Evolutionary conservation across 1,140 invertebrate genomes (phyloP).

Genomic region (Caenorhabditis brenneri): DNA sequence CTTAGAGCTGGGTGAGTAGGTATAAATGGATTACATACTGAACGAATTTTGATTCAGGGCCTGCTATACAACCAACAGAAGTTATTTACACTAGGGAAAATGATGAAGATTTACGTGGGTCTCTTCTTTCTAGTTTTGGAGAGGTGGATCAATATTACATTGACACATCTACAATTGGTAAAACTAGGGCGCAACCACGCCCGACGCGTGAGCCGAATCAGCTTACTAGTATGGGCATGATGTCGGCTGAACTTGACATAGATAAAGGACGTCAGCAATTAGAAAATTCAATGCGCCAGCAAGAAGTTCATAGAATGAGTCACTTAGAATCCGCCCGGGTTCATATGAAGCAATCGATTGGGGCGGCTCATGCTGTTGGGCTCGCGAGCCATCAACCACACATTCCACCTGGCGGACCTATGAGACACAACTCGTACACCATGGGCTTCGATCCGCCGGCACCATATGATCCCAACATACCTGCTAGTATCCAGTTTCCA

Average conservation of each 20-base stretch:
- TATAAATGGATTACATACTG: neutral
- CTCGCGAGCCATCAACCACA: constrained; percentile 1
- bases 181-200: neutral
- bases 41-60: neutral
- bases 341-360: constrained; percentile 13
- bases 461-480: neutral
- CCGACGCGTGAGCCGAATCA: constrained; percentile 18
- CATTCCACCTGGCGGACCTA: neutral
- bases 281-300: neutral
- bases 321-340: neutral
- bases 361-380: constrained; percentile 14
- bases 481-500: neutral
- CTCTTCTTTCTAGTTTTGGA: constrained; percentile 8
- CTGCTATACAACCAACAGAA: neutral
- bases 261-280: neutral
- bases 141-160: constrained; percentile 4
- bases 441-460: neutral
- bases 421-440: neutral
- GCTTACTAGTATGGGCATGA: constrained; percentile 2
- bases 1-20: constrained; percentile 4
- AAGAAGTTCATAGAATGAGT: neutral
- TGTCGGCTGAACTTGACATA: constrained; percentile 3
- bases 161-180: neutral
- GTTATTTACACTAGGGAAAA: neutral
- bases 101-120: neutral